phyloP scores from a whole-genome alignment of 2,888 invertebrate species.

The Nomada lathburiana region DNA sequence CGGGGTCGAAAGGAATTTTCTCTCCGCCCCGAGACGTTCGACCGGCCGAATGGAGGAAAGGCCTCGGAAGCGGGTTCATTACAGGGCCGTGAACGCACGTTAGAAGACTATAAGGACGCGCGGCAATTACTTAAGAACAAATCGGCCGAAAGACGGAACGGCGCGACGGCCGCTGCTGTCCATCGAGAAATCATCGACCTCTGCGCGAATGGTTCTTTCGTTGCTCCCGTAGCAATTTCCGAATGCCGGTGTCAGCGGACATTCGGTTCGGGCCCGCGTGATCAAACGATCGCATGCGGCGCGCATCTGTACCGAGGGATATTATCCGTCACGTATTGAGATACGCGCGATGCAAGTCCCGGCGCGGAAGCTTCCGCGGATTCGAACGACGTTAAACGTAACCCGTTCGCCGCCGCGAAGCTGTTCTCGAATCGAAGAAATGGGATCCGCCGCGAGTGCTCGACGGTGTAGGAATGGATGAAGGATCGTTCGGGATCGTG shows the following conservation, averaged over 20 bases:
- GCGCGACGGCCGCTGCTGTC: slow-evolving; percentile 60
- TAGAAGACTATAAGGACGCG: slow-evolving; percentile 79
- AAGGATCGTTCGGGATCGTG: slow-evolving; percentile 56
- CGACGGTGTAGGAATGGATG: not conserved
- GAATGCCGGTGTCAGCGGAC: slow-evolving; percentile 29
- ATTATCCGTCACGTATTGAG: slow-evolving; percentile 6
- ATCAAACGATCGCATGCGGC: slow-evolving; percentile 52
- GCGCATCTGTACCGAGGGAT: slow-evolving; percentile 14
- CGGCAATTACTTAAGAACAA: slow-evolving; percentile 82
- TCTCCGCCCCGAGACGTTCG: slow-evolving; percentile 25
- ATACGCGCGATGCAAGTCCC: not conserved
- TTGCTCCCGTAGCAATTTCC: slow-evolving; percentile 43
- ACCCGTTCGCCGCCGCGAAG: no score
- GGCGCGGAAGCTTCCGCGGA: no score
- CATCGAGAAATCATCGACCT: slow-evolving; percentile 70
- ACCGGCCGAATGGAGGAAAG: slow-evolving; percentile 68
- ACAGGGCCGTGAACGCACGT: slow-evolving; percentile 81
- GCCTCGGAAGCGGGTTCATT: slow-evolving; percentile 81
- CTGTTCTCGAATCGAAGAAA: not conserved
- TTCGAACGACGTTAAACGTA: no score
- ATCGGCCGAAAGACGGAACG: slow-evolving; percentile 77
- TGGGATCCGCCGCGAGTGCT: not conserved
- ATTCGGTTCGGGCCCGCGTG: slow-evolving; percentile 20
- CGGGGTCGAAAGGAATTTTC: slow-evolving; percentile 22
- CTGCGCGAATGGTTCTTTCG: slow-evolving; percentile 51